These are phyloP conservation scores for Hipposideros armiger DNA, from an alignment of 2,113 vertebrate genomes.

Conservation along the genomic window DNA sequence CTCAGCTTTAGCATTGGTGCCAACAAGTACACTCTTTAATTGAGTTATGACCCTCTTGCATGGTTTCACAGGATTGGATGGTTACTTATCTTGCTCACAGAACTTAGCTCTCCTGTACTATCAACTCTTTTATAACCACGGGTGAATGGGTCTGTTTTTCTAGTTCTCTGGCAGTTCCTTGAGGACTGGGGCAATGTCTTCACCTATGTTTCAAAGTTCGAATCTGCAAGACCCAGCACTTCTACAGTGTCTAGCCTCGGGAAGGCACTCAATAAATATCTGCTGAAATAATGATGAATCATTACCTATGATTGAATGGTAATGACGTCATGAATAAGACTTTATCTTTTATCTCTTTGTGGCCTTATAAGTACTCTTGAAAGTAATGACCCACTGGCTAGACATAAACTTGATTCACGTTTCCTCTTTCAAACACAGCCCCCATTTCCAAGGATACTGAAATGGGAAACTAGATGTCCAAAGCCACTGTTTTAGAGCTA, in stretches of 20 bases:
- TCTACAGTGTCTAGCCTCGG: not conserved
- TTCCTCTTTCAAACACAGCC: not conserved
- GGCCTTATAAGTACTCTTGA: not conserved
- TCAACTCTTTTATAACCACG: not conserved
- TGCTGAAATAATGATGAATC: conserved; percentile 24
- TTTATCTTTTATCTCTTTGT: not conserved
- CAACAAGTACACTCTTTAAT: not conserved
- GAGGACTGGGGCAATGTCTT: not conserved
- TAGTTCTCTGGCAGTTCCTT: not conserved
- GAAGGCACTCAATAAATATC: not conserved
- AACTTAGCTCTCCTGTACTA: not conserved
- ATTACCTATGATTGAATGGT: not conserved
- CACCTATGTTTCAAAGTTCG: not conserved
- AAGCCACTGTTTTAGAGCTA: not conserved
- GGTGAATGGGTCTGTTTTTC: not conserved
- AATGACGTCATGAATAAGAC: not conserved
- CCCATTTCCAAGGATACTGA: not conserved
- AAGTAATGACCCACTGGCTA: not conserved
- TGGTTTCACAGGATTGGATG: not conserved
- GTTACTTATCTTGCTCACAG: not conserved
- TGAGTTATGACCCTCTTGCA: not conserved
- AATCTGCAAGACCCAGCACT: not conserved
- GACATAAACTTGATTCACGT: not conserved
- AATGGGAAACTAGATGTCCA: not conserved
- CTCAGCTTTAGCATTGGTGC: not conserved